Percentiles rank a stretch among this genome's conserved stretches.
Conservation (phyloP, 2,888 invertebrate species). For the Xestia ashworthii region DNA sequence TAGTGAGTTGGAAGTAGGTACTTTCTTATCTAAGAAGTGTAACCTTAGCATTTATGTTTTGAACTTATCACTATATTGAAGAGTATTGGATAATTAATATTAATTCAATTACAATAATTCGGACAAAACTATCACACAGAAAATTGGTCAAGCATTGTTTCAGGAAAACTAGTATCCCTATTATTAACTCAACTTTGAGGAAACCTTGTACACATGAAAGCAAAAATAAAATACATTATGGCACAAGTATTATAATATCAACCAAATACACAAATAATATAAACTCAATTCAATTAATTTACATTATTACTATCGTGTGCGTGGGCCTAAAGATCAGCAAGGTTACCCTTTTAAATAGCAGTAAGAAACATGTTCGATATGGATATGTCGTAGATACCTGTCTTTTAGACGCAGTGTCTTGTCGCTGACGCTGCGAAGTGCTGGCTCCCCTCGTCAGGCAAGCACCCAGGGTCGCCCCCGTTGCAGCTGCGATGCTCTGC, state of each 20-base stretch:
- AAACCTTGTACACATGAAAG: slow-evolving; percentile 23
- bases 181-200: slow-evolving; percentile 3
- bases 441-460: slow-evolving; percentile 90
- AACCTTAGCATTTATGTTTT: slow-evolving; percentile 57
- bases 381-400: slow-evolving; percentile 75
- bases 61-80: slow-evolving; percentile 41
- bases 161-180: slow-evolving; percentile 22
- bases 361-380: slow-evolving; percentile 5
- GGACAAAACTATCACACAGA: neutral
- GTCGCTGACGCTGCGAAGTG: slow-evolving; percentile 91
- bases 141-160: slow-evolving; percentile 24
- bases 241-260: slow-evolving; percentile 26
- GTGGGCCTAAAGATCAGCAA: slow-evolving; percentile 29
- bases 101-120: slow-evolving; percentile 27
- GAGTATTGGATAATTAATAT: slow-evolving; percentile 12
- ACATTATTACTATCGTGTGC: slow-evolving; percentile 17
- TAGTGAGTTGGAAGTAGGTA: slow-evolving; percentile 37
- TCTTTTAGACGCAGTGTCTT: slow-evolving; percentile 87
- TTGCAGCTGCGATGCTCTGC: slow-evolving; percentile 89
- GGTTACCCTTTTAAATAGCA: slow-evolving; percentile 31
- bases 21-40: slow-evolving; percentile 50
- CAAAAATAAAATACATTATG: slow-evolving; percentile 38
- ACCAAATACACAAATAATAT: slow-evolving; percentile 21
- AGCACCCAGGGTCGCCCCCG: slow-evolving; percentile 90
- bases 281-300: slow-evolving; percentile 28